Evolutionary conservation across 2,888 invertebrate genomes (phyloP).

Genomic region (Orthosia gothica): DNA sequence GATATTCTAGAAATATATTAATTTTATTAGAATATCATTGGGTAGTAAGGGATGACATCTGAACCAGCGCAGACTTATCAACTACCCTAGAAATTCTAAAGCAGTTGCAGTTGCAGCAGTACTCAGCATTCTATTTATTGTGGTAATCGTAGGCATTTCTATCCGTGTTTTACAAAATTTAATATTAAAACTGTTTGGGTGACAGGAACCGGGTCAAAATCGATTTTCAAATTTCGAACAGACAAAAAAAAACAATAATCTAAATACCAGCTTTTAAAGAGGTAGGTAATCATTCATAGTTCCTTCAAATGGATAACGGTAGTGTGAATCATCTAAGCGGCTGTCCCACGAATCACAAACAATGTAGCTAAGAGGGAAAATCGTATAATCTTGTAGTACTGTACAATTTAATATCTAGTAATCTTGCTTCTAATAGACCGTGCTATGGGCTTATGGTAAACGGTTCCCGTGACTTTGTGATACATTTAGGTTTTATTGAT

Average conservation of each 20-base stretch:
- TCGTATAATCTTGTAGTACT: constrained; percentile 63
- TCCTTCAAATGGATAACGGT: constrained; percentile 69
- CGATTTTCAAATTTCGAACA: background rate
- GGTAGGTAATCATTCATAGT: constrained; percentile 54
- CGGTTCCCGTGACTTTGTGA: constrained; percentile 23
- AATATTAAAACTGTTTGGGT: background rate
- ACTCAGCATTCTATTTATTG: too few relatives aligned
- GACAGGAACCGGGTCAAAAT: constrained; percentile 6
- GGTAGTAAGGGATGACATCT: too few relatives aligned
- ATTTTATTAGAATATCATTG: too few relatives aligned
- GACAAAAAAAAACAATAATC: background rate
- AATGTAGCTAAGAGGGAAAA: constrained; percentile 72
- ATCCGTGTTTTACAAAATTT: background rate
- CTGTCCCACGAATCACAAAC: constrained; percentile 76
- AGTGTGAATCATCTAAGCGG: constrained; percentile 64
- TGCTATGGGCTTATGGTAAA: constrained; percentile 39
- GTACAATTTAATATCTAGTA: constrained; percentile 69
- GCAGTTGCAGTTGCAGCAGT: too few relatives aligned
- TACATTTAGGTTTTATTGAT: constrained; percentile 32
- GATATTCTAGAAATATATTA: too few relatives aligned
- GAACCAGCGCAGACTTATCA: too few relatives aligned
- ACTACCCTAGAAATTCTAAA: background rate
- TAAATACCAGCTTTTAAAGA: constrained; percentile 45
- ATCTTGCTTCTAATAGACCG: constrained; percentile 60
- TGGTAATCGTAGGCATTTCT: too few relatives aligned